phyloP scores from a whole-genome alignment of 1,140 invertebrate species.

The Limonius californicus region DNA sequence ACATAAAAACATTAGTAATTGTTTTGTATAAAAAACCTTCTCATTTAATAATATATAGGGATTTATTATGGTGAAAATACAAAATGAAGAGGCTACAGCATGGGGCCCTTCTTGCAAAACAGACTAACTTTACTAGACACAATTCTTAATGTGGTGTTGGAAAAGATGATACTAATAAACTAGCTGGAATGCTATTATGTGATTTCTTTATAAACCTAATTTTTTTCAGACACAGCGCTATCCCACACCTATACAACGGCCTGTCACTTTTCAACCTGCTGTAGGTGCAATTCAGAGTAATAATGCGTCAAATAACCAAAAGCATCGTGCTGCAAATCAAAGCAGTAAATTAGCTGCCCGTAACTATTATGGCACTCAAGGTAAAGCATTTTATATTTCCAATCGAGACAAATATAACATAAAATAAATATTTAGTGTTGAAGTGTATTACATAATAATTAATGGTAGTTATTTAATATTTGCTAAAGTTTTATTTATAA shows the following conservation, averaged over 20 bases:
- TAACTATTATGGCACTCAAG: constrained; percentile 43
- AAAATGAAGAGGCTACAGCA: too few relatives aligned
- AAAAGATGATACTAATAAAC: neutral
- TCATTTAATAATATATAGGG: too few relatives aligned
- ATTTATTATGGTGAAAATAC: too few relatives aligned
- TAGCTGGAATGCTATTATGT: neutral
- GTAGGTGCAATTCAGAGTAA: constrained; percentile 36
- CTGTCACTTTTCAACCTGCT: constrained; percentile 38
- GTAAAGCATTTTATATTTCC: constrained; percentile 29
- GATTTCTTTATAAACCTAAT: constrained; percentile 11
- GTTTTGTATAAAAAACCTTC: too few relatives aligned
- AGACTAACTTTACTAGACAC: too few relatives aligned
- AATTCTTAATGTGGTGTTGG: too few relatives aligned
- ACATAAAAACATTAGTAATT: too few relatives aligned
- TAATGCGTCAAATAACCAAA: constrained; percentile 32
- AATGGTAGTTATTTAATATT: neutral
- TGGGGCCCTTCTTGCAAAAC: too few relatives aligned
- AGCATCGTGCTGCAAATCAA: constrained; percentile 37
- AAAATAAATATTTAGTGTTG: neutral
- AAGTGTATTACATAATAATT: neutral
- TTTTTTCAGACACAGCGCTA: constrained; percentile 39
- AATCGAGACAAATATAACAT: too few relatives aligned
- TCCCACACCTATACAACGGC: constrained; percentile 43
- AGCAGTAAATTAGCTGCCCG: constrained; percentile 37
- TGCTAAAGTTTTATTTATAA: too few relatives aligned